Percentiles rank a stretch among this genome's conserved stretches.
Conservation (phyloP, 2,113 vertebrate genomes). For the Syngnathus scovelli region DNA sequence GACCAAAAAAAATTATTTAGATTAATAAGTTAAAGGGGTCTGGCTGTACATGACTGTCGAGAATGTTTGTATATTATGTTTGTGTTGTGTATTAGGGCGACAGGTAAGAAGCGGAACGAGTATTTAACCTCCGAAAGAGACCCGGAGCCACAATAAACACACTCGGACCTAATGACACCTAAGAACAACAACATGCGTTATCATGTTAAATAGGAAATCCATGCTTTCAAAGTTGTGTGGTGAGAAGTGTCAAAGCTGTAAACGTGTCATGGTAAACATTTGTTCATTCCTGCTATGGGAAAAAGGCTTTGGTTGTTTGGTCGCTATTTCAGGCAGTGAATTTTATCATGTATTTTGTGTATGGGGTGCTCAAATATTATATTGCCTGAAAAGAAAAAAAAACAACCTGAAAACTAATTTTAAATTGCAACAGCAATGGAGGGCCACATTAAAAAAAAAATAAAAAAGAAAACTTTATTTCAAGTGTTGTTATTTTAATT, state of each 20-base stretch:
- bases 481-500: too few relatives aligned
- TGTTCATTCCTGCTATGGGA: background rate
- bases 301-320: background rate
- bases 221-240: conserved; percentile 12
- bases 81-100: conserved; percentile 27
- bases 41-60: conserved; percentile 53
- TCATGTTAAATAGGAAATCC: conserved; percentile 10
- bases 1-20: background rate
- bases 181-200: conserved; percentile 19
- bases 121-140: conserved; percentile 21
- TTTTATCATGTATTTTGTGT: background rate
- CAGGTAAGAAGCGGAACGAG: conserved; percentile 38
- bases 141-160: conserved; percentile 36
- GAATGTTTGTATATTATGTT: conserved; percentile 6
- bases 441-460: background rate
- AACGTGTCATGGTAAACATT: background rate
- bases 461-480: too few relatives aligned
- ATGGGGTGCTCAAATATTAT: background rate
- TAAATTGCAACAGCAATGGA: background rate
- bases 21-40: conserved; percentile 65
- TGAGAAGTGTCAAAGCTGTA: conserved; percentile 18
- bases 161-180: conserved; percentile 13
- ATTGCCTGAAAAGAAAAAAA: background rate
- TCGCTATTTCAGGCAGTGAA: conserved; percentile 1
- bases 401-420: background rate